Conservation (phyloP, 2,113 vertebrate species). For the Rhinogobius similis region DNA sequence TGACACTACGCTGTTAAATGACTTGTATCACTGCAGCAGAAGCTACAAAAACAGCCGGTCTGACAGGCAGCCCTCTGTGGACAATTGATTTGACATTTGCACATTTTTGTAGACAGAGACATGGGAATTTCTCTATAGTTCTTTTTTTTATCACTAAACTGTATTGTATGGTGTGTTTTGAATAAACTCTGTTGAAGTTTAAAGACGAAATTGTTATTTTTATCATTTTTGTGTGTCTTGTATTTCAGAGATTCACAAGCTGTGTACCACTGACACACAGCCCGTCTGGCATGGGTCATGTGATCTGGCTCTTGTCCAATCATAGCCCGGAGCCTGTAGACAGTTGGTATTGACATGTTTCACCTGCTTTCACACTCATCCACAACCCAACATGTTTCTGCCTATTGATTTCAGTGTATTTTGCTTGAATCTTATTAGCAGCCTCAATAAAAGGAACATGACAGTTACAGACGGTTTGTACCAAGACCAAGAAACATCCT, state of each 20-base stretch:
- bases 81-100: neutral
- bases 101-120: neutral
- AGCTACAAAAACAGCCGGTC: neutral
- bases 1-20: conserved; percentile 6
- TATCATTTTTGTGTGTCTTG: neutral
- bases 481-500: too few species aligned
- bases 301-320: conserved; percentile 1
- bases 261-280: neutral
- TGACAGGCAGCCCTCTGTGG: conserved; percentile 3
- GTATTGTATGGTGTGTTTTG: neutral
- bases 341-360: conserved; percentile 6
- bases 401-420: neutral
- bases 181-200: neutral
- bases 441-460: too few species aligned
- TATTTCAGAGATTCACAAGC: neutral
- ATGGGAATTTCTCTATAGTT: neutral
- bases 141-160: neutral
- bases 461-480: too few species aligned
- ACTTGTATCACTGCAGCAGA: neutral
- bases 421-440: neutral
- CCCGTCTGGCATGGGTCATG: neutral
- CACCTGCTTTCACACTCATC: neutral
- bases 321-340: neutral
- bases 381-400: neutral
- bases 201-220: neutral